Percentiles rank a stretch among this genome's conserved stretches.
phyloP scores from a whole-genome alignment of 64 coral and sea anemone genomes.

The Stichodactyla helianthus region DNA sequence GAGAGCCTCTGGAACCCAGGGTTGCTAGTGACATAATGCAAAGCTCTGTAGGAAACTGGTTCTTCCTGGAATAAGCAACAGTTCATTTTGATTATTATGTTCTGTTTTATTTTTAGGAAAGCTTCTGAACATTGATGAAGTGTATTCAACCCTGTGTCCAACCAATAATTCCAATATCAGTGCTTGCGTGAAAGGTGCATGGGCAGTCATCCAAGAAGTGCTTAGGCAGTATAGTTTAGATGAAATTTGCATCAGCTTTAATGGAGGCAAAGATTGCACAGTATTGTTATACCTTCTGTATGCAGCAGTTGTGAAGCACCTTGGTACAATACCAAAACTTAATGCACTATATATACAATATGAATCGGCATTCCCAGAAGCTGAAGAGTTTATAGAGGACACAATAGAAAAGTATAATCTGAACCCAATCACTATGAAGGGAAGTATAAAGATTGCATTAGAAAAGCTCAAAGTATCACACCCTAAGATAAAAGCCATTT shows the following conservation, averaged over 20 bases:
- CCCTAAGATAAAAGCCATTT: constrained; percentile 70
- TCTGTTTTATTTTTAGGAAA: not conserved
- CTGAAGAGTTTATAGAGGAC: constrained; percentile 79
- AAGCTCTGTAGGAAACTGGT: too few species aligned
- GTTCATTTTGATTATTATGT: not conserved
- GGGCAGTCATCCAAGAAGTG: constrained; percentile 83
- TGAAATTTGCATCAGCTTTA: constrained; percentile 92
- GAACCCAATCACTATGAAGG: constrained; percentile 69
- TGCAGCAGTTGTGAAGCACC: constrained; percentile 45
- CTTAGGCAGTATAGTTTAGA: constrained; percentile 71
- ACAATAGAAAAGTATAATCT: constrained; percentile 67
- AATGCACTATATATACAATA: constrained; percentile 84
- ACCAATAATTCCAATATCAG: constrained; percentile 66
- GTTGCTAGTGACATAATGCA: too few species aligned
- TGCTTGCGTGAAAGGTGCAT: constrained; percentile 94
- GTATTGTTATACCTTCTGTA: constrained; percentile 68
- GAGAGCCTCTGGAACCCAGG: too few species aligned
- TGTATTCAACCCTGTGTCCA: constrained; percentile 16
- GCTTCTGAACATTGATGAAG: not conserved
- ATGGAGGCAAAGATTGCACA: constrained; percentile 98
- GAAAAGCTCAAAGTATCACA: constrained; percentile 62
- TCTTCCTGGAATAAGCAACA: too few species aligned
- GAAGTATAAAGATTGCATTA: constrained; percentile 76
- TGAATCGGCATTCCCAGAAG: constrained; percentile 75
- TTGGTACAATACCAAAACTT: constrained; percentile 15